Evolutionary conservation across 2,888 invertebrate genomes (phyloP), one percentile per base, ranked within the genome.

Genomic region (Galeruca laticollis): DNA sequence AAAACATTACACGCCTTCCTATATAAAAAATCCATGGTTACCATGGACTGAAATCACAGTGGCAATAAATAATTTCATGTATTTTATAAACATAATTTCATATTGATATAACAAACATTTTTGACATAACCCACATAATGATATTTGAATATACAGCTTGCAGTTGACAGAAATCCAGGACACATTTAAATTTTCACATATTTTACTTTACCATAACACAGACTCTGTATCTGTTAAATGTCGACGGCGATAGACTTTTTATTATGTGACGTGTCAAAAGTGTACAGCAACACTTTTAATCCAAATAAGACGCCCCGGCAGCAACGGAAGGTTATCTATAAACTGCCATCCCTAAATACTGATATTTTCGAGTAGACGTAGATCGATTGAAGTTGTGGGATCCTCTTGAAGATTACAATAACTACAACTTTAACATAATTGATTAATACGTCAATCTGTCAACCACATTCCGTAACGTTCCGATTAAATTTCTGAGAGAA

Each of bases 381-480:
- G 60, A 33, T 49, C 60, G n/a, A 60, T 49, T 47, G 33, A 60
- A 60, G 60, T 26, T 18, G 21, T 47, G 11, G n/a, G 35, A 37
- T 37, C 54, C 54, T 59, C 59, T 47, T 13, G 59, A 11, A 51
- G 59, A 20, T 37, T 54, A 59, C 20, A 60, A 60, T 26, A 67
- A 71, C 68, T 71, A 71, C 49, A 71, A 68, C 71, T 68, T 71
- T 15, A 69, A 69, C 20, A 62, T 62, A 71, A 68, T 43, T 57
- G 40, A 68, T 68, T 64, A 63, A 71, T 33, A 60, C 13, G 43
- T 54, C 37, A 60, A 60, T 64, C 66, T 72, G 72, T 72, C 69
- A 72, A 72, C 62, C 61, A 54, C 72, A 72, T 43, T 65, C 72
- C 56, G 61, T 70, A 63, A 59, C 4, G 11, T 33, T 15, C 40